Evolutionary conservation across 2,888 invertebrate species (phyloP), one percentile per base, ranked within the genome.

Genomic region (Morpho achilles): DNA sequence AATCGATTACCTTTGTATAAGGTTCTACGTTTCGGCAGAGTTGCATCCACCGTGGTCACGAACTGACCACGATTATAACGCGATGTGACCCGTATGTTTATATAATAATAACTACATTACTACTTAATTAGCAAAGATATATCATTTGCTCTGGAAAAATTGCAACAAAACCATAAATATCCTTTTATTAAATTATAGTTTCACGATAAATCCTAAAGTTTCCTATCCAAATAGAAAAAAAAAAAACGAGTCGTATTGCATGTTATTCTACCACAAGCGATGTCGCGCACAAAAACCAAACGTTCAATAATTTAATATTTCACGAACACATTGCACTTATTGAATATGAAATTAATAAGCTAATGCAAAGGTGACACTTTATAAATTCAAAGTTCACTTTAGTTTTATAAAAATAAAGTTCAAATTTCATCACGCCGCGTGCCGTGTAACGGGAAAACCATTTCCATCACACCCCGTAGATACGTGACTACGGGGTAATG

Each of bases 271-370:
- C 10, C 50, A 23, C 8, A 8, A 43, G 50, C 42, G 41, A 51
- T 23, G 43, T 32, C 42, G 9, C 22, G 41, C 8, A 42, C 42
- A 9, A 22, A 4, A 51, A 41, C 39, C 22, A 9, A 50, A 42
- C 42, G 42, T 50, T n/a, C 41, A 56, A 61, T 56, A 48, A 60
- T 62, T 49, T 56, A 59, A 63, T 65, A 62, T 61, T 58, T 54
- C 48, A 56, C 65, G 60, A 63, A 61, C 53, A 59, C 61, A 48
- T 55, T 60, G 63, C 56, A 61, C 58, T 59, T 63, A 62, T 64
- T 65, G 61, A 66, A 70, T 66, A 65, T 62, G 65, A 70, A 68
- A 69, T 73, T 70, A 71, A 70, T 73, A 64, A 66, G 62, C 57
- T 58, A 57, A 61, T 56, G 56, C 56, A 59, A 41, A 32, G 54